phyloP scores from a whole-genome alignment of 1,140 invertebrate genomes.

The Pachypeltis micranthus region DNA sequence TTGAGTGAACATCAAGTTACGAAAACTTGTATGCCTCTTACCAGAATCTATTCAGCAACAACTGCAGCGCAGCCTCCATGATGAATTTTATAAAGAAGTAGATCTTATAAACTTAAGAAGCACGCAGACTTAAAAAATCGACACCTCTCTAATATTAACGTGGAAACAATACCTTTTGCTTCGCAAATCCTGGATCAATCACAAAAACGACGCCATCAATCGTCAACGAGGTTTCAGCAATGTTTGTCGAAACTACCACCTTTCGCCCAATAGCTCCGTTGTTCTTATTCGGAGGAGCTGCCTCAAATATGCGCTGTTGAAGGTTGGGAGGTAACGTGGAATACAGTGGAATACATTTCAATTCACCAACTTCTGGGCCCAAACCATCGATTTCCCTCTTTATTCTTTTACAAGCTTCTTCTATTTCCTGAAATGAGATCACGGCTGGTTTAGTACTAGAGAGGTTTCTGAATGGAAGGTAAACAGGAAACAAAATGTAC shows the following conservation, averaged over 20 bases:
- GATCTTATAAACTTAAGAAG: too few relatives aligned
- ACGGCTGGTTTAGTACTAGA: too few relatives aligned
- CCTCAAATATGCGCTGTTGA: slow-evolving; percentile 95
- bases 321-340: slow-evolving; percentile 95
- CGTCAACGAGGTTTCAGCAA: slow-evolving; percentile 97
- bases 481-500: slow-evolving; percentile 11
- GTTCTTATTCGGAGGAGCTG: slow-evolving; percentile 79
- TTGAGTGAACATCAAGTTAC: too few relatives aligned
- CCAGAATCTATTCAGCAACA: too few relatives aligned
- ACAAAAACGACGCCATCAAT: slow-evolving; percentile 99
- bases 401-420: slow-evolving; percentile 97
- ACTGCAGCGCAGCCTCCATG: too few relatives aligned
- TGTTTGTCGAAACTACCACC: slow-evolving; percentile 96
- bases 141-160: too few relatives aligned
- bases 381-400: slow-evolving; percentile 94
- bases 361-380: slow-evolving; percentile 88
- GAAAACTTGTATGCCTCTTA: too few relatives aligned
- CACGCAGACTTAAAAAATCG: too few relatives aligned
- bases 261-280: slow-evolving; percentile 94
- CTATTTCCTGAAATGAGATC: slow-evolving; percentile 85
- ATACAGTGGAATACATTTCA: slow-evolving; percentile 97
- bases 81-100: too few relatives aligned
- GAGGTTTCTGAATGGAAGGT: too few relatives aligned
- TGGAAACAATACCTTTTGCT: slow-evolving; percentile 93
- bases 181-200: slow-evolving; percentile 99